phyloP scores from a whole-genome alignment of 2,888 invertebrate genomes.

The Drosophila ustulata region DNA sequence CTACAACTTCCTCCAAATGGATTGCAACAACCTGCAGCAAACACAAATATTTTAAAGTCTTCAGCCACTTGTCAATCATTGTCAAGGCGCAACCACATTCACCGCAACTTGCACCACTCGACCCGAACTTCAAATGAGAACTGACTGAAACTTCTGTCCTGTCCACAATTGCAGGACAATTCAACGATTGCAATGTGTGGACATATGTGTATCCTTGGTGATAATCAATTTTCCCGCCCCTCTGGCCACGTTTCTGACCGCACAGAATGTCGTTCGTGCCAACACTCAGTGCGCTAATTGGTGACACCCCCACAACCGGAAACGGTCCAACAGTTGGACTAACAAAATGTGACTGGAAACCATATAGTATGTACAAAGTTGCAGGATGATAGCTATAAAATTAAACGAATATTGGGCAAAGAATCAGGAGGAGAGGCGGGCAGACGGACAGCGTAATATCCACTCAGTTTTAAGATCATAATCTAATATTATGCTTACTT shows the following conservation, averaged over 20 bases:
- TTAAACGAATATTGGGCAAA: not conserved
- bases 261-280: slow-evolving; percentile 43
- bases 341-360: not conserved
- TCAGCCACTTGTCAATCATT: slow-evolving; percentile 39
- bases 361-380: not conserved
- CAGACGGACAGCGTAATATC: not conserved
- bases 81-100: slow-evolving; percentile 11
- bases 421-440: not conserved
- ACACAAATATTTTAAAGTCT: slow-evolving; percentile 47
- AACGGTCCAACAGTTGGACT: not conserved
- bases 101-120: slow-evolving; percentile 43
- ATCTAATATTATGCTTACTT: not conserved
- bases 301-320: slow-evolving; percentile 22
- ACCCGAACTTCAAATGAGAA: slow-evolving; percentile 52
- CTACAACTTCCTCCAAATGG: slow-evolving; percentile 44
- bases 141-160: slow-evolving; percentile 36
- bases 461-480: not conserved
- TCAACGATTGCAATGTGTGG: slow-evolving; percentile 61
- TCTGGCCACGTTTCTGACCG: slow-evolving; percentile 23
- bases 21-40: slow-evolving; percentile 28
- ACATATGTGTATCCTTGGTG: slow-evolving; percentile 73
- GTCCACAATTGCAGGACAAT: slow-evolving; percentile 18
- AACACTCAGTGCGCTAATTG: slow-evolving; percentile 58
- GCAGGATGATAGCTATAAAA: not conserved
- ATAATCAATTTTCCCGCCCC: slow-evolving; percentile 70